A percentile compares a stretch with the other conserved stretches of the same genome.
phyloP scores from a whole-genome alignment of 2,113 vertebrate species.

The Clarias macrocephalus region DNA sequence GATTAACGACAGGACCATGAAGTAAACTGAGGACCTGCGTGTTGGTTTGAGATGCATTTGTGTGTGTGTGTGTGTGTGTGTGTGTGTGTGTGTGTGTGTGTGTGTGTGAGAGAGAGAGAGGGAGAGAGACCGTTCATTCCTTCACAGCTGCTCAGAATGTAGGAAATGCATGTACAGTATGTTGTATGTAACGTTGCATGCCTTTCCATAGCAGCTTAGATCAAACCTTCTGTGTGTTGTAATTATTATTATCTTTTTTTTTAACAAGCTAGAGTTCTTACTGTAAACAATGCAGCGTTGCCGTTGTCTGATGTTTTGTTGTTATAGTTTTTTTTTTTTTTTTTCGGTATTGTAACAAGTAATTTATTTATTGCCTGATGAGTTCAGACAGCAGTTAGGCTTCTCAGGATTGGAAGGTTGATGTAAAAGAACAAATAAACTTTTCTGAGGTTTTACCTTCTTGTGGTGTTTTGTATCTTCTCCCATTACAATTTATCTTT shows the following conservation, averaged over 20 bases:
- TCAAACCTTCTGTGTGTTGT: constrained; percentile 21
- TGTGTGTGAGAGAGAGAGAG: no score
- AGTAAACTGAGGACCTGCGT: neutral
- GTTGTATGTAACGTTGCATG: constrained; percentile 9
- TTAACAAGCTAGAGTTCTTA: constrained; percentile 38
- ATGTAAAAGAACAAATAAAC: constrained; percentile 70
- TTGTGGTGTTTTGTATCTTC: constrained; percentile 15
- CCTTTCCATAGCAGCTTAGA: constrained; percentile 21
- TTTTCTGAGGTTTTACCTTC: constrained; percentile 52
- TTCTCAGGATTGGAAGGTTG: constrained; percentile 69
- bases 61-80: constrained; percentile 10
- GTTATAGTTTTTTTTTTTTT: constrained; percentile 36
- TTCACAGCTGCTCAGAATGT: neutral
- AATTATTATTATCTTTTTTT: neutral
- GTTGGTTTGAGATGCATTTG: neutral
- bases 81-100: neutral
- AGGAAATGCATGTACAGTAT: constrained; percentile 14
- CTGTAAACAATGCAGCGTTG: constrained; percentile 50
- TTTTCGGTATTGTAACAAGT: constrained; percentile 63
- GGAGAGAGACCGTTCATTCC: neutral
- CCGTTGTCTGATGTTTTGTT: constrained; percentile 30
- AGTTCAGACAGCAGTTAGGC: constrained; percentile 61
- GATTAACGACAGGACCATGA: neutral
- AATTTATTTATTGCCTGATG: constrained; percentile 66
- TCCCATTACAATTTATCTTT: neutral